Evolutionary conservation across 2,797 vertebrate genomes (phyloP).

Genomic region (Rhinophrynus dorsalis): DNA sequence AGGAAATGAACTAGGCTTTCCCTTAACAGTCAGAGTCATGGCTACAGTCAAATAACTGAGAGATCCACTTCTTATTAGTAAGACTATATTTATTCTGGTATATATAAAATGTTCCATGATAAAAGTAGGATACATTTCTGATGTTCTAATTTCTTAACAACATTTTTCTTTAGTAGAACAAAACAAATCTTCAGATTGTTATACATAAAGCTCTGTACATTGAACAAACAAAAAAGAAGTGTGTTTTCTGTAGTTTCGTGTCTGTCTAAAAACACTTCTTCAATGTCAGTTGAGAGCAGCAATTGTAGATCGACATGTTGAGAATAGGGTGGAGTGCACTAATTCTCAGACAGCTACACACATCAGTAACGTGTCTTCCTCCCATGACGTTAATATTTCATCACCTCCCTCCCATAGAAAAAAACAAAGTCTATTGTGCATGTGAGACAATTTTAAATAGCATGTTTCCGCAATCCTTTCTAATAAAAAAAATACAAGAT

Average conservation of each 20-base stretch:
- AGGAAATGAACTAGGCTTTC: too few relatives aligned
- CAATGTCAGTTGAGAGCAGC: conserved; percentile 11
- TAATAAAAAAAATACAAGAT: background rate
- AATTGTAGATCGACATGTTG: conserved; percentile 35
- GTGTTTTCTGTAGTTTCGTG: conserved; percentile 7
- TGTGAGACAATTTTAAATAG: conserved; percentile 26
- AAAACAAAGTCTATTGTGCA: conserved; percentile 20
- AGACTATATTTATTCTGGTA: too few relatives aligned
- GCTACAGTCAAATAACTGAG: too few relatives aligned
- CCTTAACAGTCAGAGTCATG: too few relatives aligned
- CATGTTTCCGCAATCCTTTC: conserved; percentile 15
- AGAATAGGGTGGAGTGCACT: conserved; percentile 19
- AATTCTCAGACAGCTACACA: conserved; percentile 43
- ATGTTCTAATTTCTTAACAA: too few relatives aligned
- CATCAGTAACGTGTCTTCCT: conserved; percentile 22
- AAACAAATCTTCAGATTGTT: background rate
- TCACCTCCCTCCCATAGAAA: conserved; percentile 29
- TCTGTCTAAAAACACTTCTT: conserved; percentile 20
- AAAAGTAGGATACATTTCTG: too few relatives aligned
- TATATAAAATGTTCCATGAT: too few relatives aligned
- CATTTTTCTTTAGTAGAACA: too few relatives aligned
- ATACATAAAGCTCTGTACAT: background rate
- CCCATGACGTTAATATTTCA: conserved; percentile 40
- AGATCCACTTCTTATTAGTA: too few relatives aligned
- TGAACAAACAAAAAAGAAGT: background rate